These are phyloP conservation scores for Tenualosa thibaudeaui DNA, from an alignment of 2,797 vertebrate genomes.

Conservation along the genomic window DNA sequence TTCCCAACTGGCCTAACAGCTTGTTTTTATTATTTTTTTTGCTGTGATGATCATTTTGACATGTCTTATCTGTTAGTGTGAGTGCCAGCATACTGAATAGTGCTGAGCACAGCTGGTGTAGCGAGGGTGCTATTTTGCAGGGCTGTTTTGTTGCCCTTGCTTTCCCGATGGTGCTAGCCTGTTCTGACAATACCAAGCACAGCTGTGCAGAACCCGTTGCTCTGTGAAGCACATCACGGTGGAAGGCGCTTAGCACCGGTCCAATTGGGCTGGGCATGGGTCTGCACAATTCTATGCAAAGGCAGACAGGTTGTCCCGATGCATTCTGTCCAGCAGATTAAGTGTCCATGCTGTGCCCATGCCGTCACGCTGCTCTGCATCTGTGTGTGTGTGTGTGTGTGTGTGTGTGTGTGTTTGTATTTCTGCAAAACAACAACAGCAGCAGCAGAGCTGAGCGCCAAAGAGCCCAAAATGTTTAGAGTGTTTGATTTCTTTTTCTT, in stretches of 20 bases:
- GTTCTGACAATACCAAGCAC: background rate
- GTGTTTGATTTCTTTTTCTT: conserved; percentile 50
- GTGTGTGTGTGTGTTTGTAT: background rate
- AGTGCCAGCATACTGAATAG: too few relatives aligned
- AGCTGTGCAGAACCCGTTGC: background rate
- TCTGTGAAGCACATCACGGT: background rate
- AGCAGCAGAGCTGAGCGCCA: conserved; percentile 27
- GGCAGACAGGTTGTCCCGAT: too few relatives aligned
- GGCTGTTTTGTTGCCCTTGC: too few relatives aligned
- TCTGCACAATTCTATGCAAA: too few relatives aligned
- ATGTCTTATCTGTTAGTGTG: too few relatives aligned
- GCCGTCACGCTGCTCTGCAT: background rate
- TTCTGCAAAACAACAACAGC: conserved; percentile 31
- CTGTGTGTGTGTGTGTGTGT: conserved; percentile 14
- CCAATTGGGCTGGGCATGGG: background rate
- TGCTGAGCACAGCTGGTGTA: too few relatives aligned
- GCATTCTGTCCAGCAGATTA: background rate
- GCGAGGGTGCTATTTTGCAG: too few relatives aligned
- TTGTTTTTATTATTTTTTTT: too few relatives aligned
- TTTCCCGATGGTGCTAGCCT: too few relatives aligned
- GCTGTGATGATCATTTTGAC: too few relatives aligned
- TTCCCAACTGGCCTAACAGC: too few relatives aligned
- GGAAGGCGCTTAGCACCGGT: background rate
- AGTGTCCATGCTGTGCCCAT: background rate
- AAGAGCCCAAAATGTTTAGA: conserved; percentile 47